These are phyloP conservation scores for Oedothorax gibbosus DNA, from an alignment of 1,140 invertebrate species.

Conservation along the genomic window DNA sequence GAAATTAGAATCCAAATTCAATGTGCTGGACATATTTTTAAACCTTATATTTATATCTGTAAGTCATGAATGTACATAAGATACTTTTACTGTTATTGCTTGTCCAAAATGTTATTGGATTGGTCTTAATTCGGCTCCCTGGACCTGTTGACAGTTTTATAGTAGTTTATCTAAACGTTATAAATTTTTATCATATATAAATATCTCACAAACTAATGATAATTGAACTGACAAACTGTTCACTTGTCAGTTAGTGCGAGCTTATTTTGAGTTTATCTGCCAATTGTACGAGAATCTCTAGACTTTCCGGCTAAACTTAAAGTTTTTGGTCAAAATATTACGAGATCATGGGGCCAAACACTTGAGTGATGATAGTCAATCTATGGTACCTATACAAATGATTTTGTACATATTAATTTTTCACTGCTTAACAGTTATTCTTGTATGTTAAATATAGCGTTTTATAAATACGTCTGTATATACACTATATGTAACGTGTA, in stretches of 20 bases:
- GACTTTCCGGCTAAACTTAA: too few relatives aligned
- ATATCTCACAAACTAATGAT: too few relatives aligned
- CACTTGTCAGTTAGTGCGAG: too few relatives aligned
- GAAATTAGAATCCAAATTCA: slow-evolving; percentile 5
- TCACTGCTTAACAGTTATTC: slow-evolving; percentile 18
- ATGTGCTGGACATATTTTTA: slow-evolving; percentile 41
- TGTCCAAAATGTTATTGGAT: too few relatives aligned
- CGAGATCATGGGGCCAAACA: slow-evolving; percentile 45
- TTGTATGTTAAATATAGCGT: slow-evolving; percentile 36
- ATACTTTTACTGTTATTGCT: slow-evolving; percentile 6
- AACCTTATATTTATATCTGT: slow-evolving; percentile 5
- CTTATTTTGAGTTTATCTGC: too few relatives aligned
- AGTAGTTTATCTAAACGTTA: too few relatives aligned
- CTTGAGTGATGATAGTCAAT: slow-evolving; percentile 34
- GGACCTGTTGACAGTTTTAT: too few relatives aligned
- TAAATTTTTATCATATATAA: too few relatives aligned
- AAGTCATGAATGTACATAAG: slow-evolving; percentile 18
- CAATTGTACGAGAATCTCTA: too few relatives aligned
- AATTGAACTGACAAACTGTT: too few relatives aligned
- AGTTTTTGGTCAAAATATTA: too few relatives aligned
- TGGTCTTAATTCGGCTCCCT: too few relatives aligned
- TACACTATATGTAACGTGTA: not conserved
- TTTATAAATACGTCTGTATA: slow-evolving; percentile 32
- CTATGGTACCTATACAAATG: not conserved
- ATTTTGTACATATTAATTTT: slow-evolving; percentile 29